Evolutionary conservation across 2,888 invertebrate species (phyloP), one percentile per base, ranked within the genome.

Genomic region (Mesorhabditis spiculigera): DNA sequence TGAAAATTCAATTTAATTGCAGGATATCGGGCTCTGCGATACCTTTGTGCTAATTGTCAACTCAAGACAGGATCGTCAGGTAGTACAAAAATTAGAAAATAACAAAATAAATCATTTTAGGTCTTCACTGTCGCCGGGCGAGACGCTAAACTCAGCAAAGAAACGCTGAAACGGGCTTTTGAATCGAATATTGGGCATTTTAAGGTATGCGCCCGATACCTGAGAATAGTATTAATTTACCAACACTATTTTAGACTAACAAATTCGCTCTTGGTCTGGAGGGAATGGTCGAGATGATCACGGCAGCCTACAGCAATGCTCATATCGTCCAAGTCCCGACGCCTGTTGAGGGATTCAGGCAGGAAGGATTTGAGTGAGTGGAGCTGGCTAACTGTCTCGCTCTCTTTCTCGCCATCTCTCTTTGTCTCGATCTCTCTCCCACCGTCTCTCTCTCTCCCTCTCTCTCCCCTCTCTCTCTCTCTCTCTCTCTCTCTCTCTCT

Each of bases 101-200:
- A 42, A 43, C 5, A 70, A 70, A 61, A 16, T 61, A 43, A 67
- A 42, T 8, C 6, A 44, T 70, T 68, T 10, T 41, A 78, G 72
- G 84, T 84, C n/a, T 83, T 83, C 76, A 84, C 84, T 0, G 84
- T 84, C 0, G 84, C 84, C 16, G 84, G 84, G 44, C 66, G 82
- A 62, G 84, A 84, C 69, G 83, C 83, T 28, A 78, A 80, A 68
- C 76, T 85, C 66, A 80, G 81, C 41, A 81, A 83, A 63, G 84
- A 85, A 58, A 82, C 81, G 0, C 69, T 85, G 50, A 80, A 83
- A 69, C 74, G 77, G 63, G 84, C 85, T 2, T 85, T 85, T 68
- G 84, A 85, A 65, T 66, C 83, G n/a, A 85, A 83, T 64, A 78
- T 84, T 61, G 80, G 77, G 50, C 50, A 50, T 50, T 42, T 10